phyloP scores from a whole-genome alignment of 2,797 vertebrate genomes.

The Thunnus albacares region DNA sequence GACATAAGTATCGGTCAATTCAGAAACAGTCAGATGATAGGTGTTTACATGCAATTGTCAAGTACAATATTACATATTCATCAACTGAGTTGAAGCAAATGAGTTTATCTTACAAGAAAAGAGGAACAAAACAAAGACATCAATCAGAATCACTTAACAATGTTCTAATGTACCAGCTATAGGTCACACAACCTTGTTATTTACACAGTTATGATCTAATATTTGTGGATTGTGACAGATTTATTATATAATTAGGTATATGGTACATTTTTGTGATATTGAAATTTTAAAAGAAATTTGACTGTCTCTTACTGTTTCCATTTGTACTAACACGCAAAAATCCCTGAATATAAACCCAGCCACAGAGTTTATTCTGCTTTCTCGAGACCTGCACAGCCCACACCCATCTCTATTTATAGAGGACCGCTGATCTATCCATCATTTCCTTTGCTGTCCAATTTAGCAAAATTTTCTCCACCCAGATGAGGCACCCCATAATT shows the following conservation, averaged over 20 bases:
- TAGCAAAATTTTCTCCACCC: conserved; percentile 38
- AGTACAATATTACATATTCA: not conserved
- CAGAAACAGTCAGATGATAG: not conserved
- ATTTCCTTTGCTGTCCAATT: conserved; percentile 50
- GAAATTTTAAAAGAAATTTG: not conserved
- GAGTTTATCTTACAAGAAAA: not conserved
- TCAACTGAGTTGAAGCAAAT: not conserved
- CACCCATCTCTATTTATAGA: not conserved
- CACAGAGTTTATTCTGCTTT: not conserved
- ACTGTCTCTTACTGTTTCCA: not conserved
- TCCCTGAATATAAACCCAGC: not conserved
- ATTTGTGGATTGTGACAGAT: not conserved
- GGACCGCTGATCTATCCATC: conserved; percentile 1
- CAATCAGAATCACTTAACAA: not conserved
- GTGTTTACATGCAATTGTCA: not conserved
- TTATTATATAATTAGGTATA: not conserved
- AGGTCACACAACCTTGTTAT: not conserved
- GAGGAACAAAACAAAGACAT: not conserved
- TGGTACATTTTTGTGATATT: not conserved
- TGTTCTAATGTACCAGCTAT: not conserved
- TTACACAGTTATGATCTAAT: accelerated
- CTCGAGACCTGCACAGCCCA: not conserved
- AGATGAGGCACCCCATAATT: conserved; percentile 70
- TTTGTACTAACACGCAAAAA: not conserved
- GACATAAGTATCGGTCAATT: conserved; percentile 20